Conservation (phyloP, 1,140 invertebrate genomes). For the Antheraea pernyi region DNA sequence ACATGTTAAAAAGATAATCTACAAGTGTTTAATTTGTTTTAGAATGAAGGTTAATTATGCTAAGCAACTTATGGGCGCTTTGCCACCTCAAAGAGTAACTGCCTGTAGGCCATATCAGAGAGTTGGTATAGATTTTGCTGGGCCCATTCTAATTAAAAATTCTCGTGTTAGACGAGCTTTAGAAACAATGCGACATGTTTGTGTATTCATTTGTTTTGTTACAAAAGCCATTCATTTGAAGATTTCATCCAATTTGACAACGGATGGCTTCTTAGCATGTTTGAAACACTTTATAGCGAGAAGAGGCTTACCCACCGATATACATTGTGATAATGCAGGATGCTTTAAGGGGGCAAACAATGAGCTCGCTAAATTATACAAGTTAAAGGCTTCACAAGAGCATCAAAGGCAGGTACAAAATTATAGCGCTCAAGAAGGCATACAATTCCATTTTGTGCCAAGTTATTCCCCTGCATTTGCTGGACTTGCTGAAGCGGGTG, state of each 20-base stretch:
- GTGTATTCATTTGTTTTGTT: constrained; percentile 17
- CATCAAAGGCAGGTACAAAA: constrained; percentile 13
- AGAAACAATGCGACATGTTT: constrained; percentile 15
- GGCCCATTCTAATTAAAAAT: constrained; percentile 44
- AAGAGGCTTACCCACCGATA: background rate
- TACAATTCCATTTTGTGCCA: constrained; percentile 50
- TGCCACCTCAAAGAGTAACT: constrained; percentile 39
- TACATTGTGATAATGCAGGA: constrained; percentile 4
- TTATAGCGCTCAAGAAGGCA: constrained; percentile 7
- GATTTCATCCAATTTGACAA: background rate
- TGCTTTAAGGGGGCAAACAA: constrained; percentile 8
- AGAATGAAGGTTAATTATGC: constrained; percentile 26
- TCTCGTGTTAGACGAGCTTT: constrained; percentile 16
- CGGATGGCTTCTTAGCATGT: constrained; percentile 1
- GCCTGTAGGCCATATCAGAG: constrained; percentile 33
- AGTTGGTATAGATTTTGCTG: constrained; percentile 47
- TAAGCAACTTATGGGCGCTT: constrained; percentile 45
- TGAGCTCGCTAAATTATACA: constrained; percentile 3
- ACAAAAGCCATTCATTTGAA: constrained; percentile 4
- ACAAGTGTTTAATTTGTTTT: constrained; percentile 44
- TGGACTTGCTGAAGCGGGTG: constrained; percentile 27
- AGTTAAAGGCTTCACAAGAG: background rate
- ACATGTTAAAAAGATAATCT: constrained; percentile 29
- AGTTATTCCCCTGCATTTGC: constrained; percentile 50
- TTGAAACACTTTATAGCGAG: constrained; percentile 8